Evolutionary conservation across 2,113 vertebrate genomes (phyloP).

Genomic region (Climacteris rufus): DNA sequence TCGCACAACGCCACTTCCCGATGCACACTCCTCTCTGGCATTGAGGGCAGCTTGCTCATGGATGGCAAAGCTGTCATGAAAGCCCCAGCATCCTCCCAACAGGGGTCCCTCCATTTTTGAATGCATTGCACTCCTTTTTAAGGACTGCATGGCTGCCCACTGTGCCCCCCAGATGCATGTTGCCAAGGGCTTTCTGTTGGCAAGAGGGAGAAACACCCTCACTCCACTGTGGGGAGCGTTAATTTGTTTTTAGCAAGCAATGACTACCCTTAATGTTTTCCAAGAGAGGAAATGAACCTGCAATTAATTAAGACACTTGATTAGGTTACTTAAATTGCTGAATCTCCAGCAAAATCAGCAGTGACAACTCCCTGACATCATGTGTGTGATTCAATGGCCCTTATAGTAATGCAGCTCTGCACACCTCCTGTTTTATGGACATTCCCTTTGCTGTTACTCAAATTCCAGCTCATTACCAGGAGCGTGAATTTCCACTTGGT

Average conservation of each 20-base stretch:
- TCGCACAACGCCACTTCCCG: constrained; percentile 28
- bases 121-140: constrained; percentile 70
- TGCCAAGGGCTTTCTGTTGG: constrained; percentile 70
- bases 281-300: constrained; percentile 72
- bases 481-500: not conserved
- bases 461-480: not conserved
- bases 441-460: not conserved
- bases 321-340: constrained; percentile 66
- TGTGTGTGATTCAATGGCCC: not conserved
- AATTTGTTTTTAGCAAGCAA: constrained; percentile 60
- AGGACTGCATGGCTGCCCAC: not conserved
- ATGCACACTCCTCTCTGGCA: constrained; percentile 62
- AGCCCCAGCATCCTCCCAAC: constrained; percentile 66
- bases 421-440: not conserved
- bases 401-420: not conserved
- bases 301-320: constrained; percentile 71
- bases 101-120: constrained; percentile 64
- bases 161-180: constrained; percentile 52
- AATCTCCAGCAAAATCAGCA: constrained; percentile 63
- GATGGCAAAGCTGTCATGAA: constrained; percentile 59
- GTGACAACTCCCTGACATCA: not conserved
- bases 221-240: constrained; percentile 70
- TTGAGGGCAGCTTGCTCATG: constrained; percentile 74
- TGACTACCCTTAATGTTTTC: constrained; percentile 64
- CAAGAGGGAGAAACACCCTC: constrained; percentile 62